A percentile compares a stretch with the other conserved stretches of the same genome.
Evolutionary conservation across 2,797 vertebrate genomes (phyloP).

Genomic region (Hybognathus amarus): DNA sequence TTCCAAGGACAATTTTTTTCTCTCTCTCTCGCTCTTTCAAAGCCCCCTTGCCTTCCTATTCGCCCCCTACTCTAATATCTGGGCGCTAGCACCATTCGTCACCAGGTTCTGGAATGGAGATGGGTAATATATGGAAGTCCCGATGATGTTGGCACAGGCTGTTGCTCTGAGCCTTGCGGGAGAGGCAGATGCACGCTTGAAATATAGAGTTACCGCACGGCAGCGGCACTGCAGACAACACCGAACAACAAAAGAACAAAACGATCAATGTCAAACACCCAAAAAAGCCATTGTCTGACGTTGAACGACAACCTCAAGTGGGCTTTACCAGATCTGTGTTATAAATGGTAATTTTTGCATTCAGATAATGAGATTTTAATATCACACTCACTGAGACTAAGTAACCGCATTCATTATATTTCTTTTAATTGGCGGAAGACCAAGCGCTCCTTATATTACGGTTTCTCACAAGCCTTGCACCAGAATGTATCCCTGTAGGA

Average conservation of each 20-base stretch:
- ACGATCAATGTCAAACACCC: slow-evolving; percentile 39
- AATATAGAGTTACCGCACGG: slow-evolving; percentile 33
- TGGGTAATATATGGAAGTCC: slow-evolving; percentile 59
- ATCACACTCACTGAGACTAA: slow-evolving; percentile 44
- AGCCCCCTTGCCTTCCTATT: slow-evolving; percentile 32
- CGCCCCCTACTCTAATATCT: slow-evolving; percentile 60
- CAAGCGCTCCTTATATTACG: slow-evolving; percentile 5
- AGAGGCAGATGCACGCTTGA: slow-evolving; percentile 54
- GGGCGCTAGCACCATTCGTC: slow-evolving; percentile 70
- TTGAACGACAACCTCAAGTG: slow-evolving; percentile 31
- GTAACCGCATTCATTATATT: slow-evolving; percentile 37
- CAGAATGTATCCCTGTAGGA: slow-evolving; percentile 11
- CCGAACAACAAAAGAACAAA: slow-evolving; percentile 45
- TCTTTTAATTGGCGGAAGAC: slow-evolving; percentile 33
- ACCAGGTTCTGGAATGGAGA: slow-evolving; percentile 67
- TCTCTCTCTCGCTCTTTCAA: slow-evolving; percentile 18
- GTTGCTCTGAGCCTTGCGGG: slow-evolving; percentile 53
- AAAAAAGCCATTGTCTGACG: slow-evolving; percentile 24
- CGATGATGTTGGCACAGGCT: slow-evolving; percentile 59
- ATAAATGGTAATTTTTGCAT: slow-evolving; percentile 49
- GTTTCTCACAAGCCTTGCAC: slow-evolving; percentile 9
- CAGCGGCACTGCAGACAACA: slow-evolving; percentile 19
- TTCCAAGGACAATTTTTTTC: slow-evolving; percentile 83
- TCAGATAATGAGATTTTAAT: slow-evolving; percentile 44
- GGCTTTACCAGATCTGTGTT: slow-evolving; percentile 23